A percentile compares a stretch with the other conserved stretches of the same genome.
Evolutionary conservation across 1,140 invertebrate genomes (phyloP).

Genomic region (Cyclina sinensis): DNA sequence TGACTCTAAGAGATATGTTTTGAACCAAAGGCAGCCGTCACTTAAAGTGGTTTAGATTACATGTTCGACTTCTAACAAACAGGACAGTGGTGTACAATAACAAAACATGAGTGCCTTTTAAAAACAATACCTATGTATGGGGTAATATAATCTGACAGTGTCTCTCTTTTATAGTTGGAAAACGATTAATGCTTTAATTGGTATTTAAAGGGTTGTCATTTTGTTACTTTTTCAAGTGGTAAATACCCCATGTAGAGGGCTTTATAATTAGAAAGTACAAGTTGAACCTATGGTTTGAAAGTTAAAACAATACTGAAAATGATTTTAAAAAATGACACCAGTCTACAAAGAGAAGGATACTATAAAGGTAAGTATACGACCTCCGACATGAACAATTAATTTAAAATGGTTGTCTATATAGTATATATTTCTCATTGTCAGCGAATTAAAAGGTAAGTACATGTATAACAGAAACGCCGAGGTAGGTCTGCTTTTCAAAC

Average conservation of each 20-base stretch:
- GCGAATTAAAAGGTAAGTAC: too few relatives aligned
- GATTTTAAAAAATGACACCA: not conserved
- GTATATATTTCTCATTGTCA: too few relatives aligned
- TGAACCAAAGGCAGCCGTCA: too few relatives aligned
- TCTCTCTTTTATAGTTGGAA: not conserved
- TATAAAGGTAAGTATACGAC: too few relatives aligned
- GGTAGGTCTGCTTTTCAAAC: too few relatives aligned
- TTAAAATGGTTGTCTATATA: too few relatives aligned
- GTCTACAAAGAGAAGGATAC: too few relatives aligned
- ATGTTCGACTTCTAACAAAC: too few relatives aligned
- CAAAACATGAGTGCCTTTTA: not conserved
- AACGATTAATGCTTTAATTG: not conserved
- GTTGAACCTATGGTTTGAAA: not conserved
- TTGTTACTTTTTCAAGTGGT: not conserved
- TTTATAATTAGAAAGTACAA: not conserved
- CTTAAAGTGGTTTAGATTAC: too few relatives aligned
- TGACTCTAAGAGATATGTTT: too few relatives aligned
- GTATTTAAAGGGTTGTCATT: constrained; percentile 1
- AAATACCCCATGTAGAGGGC: constrained; percentile 1
- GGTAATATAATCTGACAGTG: constrained; percentile 22
- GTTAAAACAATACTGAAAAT: constrained; percentile 8
- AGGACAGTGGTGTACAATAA: not conserved
- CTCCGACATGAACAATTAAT: too few relatives aligned
- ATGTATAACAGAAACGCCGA: too few relatives aligned
- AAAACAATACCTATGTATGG: constrained; percentile 29